Conservation (phyloP, 1,140 invertebrate genomes). For the Melitaea cinxia region DNA sequence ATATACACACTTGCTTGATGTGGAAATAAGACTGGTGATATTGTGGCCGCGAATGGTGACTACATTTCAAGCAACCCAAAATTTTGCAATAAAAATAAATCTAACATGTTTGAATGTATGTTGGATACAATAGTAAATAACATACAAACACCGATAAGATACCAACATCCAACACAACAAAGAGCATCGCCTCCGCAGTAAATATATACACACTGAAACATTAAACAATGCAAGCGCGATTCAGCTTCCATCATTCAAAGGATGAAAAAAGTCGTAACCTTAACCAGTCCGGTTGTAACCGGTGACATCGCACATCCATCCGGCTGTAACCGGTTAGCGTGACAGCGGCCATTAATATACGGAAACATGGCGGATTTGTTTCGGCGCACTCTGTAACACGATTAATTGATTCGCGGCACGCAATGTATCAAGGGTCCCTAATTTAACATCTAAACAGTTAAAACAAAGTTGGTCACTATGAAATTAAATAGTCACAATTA, state of each 20-base stretch:
- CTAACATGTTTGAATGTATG: too few species aligned
- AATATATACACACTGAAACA: too few species aligned
- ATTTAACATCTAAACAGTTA: slow-evolving; percentile 39
- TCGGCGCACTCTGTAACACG: slow-evolving; percentile 62
- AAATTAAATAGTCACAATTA: slow-evolving; percentile 17
- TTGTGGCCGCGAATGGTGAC: too few species aligned
- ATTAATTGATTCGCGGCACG: slow-evolving; percentile 67
- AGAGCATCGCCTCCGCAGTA: too few species aligned
- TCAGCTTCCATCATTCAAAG: background rate
- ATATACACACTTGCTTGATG: too few species aligned
- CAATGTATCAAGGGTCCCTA: slow-evolving; percentile 54
- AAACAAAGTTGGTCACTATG: slow-evolving; percentile 26
- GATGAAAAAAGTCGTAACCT: slow-evolving; percentile 1
- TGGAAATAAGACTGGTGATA: too few species aligned
- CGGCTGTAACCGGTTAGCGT: slow-evolving; percentile 55
- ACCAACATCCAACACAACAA: too few species aligned
- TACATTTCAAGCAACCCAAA: too few species aligned
- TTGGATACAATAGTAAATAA: too few species aligned
- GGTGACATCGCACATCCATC: slow-evolving; percentile 55
- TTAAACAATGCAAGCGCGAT: background rate
- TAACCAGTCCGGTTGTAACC: slow-evolving; percentile 35
- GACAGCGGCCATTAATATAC: slow-evolving; percentile 62
- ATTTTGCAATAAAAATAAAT: too few species aligned
- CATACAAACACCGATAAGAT: too few species aligned
- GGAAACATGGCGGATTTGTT: slow-evolving; percentile 64